A percentile compares a stretch with the other conserved stretches of the same genome.
Conservation (phyloP, 2,113 vertebrate species). For the Ctenodactylus gundi region DNA sequence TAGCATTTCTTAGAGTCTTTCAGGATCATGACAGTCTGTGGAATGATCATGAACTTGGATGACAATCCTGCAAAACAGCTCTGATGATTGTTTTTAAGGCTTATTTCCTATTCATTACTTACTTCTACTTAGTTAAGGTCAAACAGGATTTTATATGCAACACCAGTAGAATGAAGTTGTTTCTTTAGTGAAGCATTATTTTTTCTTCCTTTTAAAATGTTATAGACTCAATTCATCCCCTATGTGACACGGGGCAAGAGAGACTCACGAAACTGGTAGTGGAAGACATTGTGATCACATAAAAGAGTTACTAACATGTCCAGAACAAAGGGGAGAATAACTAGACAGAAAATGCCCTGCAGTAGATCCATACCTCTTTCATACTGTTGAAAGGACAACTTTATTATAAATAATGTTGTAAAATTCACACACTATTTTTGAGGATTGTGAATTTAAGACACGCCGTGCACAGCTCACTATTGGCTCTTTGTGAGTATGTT, state of each 20-base stretch:
- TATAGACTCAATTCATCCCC: neutral
- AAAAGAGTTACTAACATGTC: neutral
- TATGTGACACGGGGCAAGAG: neutral
- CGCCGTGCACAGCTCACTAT: neutral
- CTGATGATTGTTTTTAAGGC: neutral
- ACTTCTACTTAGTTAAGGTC: conserved; percentile 1
- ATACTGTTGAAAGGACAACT: neutral
- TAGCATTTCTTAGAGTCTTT: conserved; percentile 41
- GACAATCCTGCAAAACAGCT: conserved; percentile 27
- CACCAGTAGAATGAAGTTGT: neutral
- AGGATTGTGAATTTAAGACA: conserved; percentile 21
- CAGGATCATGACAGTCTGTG: conserved; percentile 4
- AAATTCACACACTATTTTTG: neutral
- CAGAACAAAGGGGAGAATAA: too few species aligned
- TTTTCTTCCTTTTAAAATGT: neutral
- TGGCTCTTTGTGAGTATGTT: neutral
- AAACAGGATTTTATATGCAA: neutral
- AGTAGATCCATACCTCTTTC: neutral
- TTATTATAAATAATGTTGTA: neutral
- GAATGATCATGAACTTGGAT: conserved; percentile 37
- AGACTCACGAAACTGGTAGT: too few species aligned
- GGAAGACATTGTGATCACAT: neutral
- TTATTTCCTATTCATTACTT: neutral
- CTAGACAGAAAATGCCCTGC: neutral
- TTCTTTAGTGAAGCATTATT: neutral